These are phyloP conservation scores for Pedetes capensis DNA, from an alignment of 2,113 vertebrate species.

Conservation along the genomic window DNA sequence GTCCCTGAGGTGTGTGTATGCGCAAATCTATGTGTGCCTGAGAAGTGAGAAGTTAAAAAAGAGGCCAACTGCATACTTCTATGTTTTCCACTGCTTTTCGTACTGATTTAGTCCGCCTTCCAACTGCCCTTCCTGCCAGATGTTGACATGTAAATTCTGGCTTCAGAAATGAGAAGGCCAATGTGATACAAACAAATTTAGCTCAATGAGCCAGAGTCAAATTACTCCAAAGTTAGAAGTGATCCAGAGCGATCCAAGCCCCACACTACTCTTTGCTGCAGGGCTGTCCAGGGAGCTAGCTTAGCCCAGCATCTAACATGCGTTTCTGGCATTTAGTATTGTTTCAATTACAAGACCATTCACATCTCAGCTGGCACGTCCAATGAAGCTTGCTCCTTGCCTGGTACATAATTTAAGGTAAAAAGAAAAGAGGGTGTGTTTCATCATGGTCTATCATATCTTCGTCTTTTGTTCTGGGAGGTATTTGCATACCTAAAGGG, in stretches of 20 bases:
- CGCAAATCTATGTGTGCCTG: background rate
- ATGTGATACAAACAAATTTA: constrained; percentile 49
- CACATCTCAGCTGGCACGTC: constrained; percentile 77
- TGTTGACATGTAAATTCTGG: background rate
- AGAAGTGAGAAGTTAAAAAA: background rate
- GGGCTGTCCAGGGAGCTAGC: constrained; percentile 41
- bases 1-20: background rate
- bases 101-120: background rate
- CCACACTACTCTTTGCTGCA: constrained; percentile 1
- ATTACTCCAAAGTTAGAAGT: constrained; percentile 69
- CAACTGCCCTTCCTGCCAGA: constrained; percentile 10
- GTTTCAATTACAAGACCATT: constrained; percentile 79
- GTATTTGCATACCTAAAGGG: constrained; percentile 95
- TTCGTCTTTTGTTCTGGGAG: constrained; percentile 87
- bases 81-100: background rate
- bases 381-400: constrained; percentile 76
- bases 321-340: constrained; percentile 64
- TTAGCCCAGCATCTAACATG: constrained; percentile 66
- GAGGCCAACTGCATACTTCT: too few relatives aligned
- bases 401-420: constrained; percentile 77
- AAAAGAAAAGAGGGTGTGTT: constrained; percentile 80
- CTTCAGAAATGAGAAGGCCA: constrained; percentile 37
- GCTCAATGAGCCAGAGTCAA: constrained; percentile 70
- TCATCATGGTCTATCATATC: constrained; percentile 82
- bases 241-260: constrained; percentile 55